Conservation (phyloP, 2,797 vertebrate species). For the Cephalopachus bancanus region DNA sequence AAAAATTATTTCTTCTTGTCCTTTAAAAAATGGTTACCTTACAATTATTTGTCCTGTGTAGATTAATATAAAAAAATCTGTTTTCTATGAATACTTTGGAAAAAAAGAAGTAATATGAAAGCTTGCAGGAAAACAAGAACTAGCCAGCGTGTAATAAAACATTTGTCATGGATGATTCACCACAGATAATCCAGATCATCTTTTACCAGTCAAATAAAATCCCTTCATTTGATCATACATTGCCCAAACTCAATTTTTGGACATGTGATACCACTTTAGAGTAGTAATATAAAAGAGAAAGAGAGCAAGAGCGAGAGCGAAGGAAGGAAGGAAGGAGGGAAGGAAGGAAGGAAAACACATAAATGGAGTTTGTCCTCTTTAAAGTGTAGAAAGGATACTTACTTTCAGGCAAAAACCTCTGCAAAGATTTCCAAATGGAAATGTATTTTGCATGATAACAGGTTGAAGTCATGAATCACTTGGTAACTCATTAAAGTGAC, state of each 20-base stretch:
- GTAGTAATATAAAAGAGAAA: background rate
- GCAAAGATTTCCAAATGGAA: conserved; percentile 83
- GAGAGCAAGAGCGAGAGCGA: too few species aligned
- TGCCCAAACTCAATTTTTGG: conserved; percentile 29
- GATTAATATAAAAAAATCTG: background rate
- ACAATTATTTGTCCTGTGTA: background rate
- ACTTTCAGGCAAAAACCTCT: conserved; percentile 78
- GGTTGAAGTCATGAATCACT: conserved; percentile 87
- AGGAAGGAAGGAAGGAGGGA: too few species aligned
- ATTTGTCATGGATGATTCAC: background rate
- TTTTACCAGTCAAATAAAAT: conserved; percentile 20
- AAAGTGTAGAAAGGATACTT: conserved; percentile 51
- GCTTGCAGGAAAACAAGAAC: background rate
- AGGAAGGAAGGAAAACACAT: background rate
- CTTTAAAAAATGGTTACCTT: conserved; percentile 3
- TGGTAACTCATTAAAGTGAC: conserved; percentile 86
- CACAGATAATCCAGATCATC: background rate
- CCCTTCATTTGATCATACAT: conserved; percentile 5
- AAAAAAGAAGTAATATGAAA: background rate
- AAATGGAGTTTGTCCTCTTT: conserved; percentile 59
- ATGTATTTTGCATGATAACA: conserved; percentile 81
- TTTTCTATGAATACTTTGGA: conserved; percentile 21
- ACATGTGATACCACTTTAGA: conserved; percentile 5
- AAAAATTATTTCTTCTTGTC: background rate
- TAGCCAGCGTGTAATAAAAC: background rate